phyloP scores from a whole-genome alignment of 2,888 invertebrate species.

The Drosophila kanekoi region DNA sequence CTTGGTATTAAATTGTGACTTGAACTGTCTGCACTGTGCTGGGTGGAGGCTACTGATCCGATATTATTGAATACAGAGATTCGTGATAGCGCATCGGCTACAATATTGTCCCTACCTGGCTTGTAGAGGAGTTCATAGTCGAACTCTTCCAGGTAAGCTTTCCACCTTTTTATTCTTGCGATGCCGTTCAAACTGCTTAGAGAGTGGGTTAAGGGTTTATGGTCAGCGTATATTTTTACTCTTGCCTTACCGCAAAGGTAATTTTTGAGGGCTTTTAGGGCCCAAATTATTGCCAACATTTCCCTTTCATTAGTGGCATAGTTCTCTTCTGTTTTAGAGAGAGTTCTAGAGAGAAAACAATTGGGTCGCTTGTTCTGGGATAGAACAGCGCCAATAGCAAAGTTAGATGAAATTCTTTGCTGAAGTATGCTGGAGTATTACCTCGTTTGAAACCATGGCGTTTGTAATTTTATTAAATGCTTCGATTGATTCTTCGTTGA shows the following conservation, averaged over 20 bases:
- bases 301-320: slow-evolving; percentile 3
- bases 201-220: slow-evolving; percentile 22
- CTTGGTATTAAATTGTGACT: slow-evolving; percentile 33
- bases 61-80: no score
- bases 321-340: neutral
- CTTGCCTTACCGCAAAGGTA: slow-evolving; percentile 74
- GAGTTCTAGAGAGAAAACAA: slow-evolving; percentile 12
- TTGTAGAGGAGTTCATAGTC: slow-evolving; percentile 74
- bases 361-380: slow-evolving; percentile 1
- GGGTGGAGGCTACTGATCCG: slow-evolving; percentile 19
- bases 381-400: slow-evolving; percentile 16
- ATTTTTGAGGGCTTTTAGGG: slow-evolving; percentile 61
- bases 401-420: slow-evolving; percentile 15
- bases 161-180: slow-evolving; percentile 40
- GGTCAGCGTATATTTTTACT: slow-evolving; percentile 44
- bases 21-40: slow-evolving; percentile 41
- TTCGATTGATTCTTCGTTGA: neutral
- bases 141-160: slow-evolving; percentile 40
- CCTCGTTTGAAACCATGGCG: neutral
- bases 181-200: slow-evolving; percentile 21
- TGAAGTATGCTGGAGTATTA: neutral
- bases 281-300: slow-evolving; percentile 18
- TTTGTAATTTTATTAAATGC: neutral
- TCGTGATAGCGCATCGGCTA: slow-evolving; percentile 4
- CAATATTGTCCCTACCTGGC: slow-evolving; percentile 65